phyloP scores from a whole-genome alignment of 2,113 vertebrate species.

The Chamaea fasciata region DNA sequence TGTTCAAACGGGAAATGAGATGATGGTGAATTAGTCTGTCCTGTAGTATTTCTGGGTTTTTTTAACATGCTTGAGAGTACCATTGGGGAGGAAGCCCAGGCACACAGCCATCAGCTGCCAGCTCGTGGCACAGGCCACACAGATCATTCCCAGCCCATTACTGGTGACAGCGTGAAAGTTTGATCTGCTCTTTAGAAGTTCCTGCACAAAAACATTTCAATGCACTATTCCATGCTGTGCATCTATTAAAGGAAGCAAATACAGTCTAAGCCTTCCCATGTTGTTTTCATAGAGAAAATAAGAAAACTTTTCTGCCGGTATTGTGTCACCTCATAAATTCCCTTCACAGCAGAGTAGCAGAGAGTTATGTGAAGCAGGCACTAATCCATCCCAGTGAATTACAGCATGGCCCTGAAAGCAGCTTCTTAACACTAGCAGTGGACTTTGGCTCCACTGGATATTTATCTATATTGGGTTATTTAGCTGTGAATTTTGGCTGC shows the following conservation, averaged over 20 bases:
- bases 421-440: background rate
- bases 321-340: background rate
- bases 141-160: background rate
- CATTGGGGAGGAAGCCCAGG: background rate
- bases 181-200: background rate
- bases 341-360: background rate
- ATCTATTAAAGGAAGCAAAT: background rate
- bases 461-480: background rate
- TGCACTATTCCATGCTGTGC: background rate
- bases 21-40: background rate
- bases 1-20: background rate
- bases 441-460: background rate
- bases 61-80: background rate
- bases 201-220: background rate
- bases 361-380: background rate
- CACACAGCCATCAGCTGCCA: background rate
- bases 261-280: background rate
- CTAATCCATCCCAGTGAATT: background rate
- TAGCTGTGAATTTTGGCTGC: background rate
- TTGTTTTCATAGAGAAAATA: background rate
- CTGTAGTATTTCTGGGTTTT: background rate
- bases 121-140: background rate
- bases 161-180: background rate
- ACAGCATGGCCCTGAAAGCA: background rate
- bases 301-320: background rate